Evolutionary conservation across 2,797 vertebrate species (phyloP).

Genomic region (Pteronotus mesoamericanus): DNA sequence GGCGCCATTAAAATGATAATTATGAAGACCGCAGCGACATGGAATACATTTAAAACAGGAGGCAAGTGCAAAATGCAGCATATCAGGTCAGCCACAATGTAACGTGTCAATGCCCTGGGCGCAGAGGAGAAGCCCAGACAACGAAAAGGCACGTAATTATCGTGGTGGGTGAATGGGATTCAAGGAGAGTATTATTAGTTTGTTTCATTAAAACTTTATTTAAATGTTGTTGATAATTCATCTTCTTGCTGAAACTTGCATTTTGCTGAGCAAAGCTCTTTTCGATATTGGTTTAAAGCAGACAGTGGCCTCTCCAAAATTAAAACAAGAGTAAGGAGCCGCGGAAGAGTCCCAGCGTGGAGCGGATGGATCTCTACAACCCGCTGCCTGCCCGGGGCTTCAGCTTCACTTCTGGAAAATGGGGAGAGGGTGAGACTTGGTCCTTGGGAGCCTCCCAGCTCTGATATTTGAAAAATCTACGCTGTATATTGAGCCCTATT

Average conservation of each 20-base stretch:
- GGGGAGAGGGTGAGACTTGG: not conserved
- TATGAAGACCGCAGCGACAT: not conserved
- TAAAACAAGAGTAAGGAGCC: not conserved
- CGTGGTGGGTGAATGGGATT: not conserved
- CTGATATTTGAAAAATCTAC: not conserved
- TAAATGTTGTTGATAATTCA: not conserved
- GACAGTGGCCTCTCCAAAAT: not conserved
- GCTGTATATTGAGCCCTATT: not conserved
- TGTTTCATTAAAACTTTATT: constrained; percentile 13
- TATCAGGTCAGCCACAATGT: not conserved
- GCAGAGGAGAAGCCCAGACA: not conserved
- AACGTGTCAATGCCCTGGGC: not conserved
- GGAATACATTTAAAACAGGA: not conserved
- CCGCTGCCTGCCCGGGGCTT: not conserved
- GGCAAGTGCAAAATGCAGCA: not conserved
- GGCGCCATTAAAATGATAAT: constrained; percentile 55
- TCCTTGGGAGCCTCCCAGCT: not conserved
- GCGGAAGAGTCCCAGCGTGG: accelerated
- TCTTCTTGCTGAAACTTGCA: not conserved
- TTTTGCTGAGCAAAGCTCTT: not conserved
- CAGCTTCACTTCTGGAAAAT: not conserved
- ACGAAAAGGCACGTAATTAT: not conserved
- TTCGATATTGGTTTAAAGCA: not conserved
- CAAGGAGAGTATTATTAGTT: not conserved
- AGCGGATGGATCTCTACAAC: accelerated